Evolutionary conservation across 2,797 vertebrate species (phyloP).

Genomic region (Sus cebifrons): DNA sequence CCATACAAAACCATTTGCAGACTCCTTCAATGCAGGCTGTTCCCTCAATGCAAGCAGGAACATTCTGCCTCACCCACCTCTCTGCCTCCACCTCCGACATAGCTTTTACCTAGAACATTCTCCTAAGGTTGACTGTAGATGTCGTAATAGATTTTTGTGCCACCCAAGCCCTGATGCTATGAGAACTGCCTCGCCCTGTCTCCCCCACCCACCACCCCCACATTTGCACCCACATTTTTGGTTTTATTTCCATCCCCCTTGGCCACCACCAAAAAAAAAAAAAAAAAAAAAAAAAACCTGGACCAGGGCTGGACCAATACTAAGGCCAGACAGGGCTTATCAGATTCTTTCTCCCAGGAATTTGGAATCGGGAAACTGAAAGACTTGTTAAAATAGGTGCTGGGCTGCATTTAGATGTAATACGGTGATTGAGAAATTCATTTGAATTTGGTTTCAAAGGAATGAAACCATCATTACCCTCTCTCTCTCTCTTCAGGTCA

Average conservation of each 20-base stretch:
- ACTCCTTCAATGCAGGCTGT: too few relatives aligned
- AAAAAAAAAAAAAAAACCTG: neutral
- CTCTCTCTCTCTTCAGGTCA: neutral
- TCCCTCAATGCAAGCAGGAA: neutral
- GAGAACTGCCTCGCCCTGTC: neutral
- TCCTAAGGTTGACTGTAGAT: neutral
- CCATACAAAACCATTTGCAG: neutral
- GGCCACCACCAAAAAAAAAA: neutral
- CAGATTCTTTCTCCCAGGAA: slow-evolving; percentile 22
- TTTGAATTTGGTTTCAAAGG: neutral
- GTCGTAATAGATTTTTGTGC: neutral
- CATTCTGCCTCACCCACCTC: neutral
- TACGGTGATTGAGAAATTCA: neutral
- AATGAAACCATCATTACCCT: neutral
- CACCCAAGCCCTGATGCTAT: neutral
- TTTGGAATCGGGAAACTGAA: neutral
- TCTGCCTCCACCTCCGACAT: neutral
- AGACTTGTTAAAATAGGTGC: slow-evolving; percentile 38
- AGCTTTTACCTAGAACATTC: neutral
- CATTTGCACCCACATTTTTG: neutral
- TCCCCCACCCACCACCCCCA: neutral
- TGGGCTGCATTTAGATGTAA: neutral
- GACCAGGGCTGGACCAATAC: neutral
- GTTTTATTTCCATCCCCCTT: too few relatives aligned
- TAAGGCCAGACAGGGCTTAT: neutral